A percentile compares a stretch with the other conserved stretches of the same genome.
Conservation (phyloP, 2,797 vertebrate genomes). For the Miichthys miiuy region DNA sequence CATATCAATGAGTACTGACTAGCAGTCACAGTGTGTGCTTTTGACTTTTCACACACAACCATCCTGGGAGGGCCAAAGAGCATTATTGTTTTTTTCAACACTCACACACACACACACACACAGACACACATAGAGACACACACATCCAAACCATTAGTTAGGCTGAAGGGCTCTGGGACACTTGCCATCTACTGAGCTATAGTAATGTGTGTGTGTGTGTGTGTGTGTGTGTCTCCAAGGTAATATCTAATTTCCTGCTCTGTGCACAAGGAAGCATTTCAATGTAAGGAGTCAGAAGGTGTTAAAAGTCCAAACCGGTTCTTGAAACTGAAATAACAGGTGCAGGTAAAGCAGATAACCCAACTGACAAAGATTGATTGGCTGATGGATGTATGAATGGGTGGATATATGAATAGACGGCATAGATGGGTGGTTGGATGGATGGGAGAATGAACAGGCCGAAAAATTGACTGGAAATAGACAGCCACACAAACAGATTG, state of each 20-base stretch:
- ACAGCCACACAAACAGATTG: slow-evolving; percentile 28
- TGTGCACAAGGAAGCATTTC: slow-evolving; percentile 51
- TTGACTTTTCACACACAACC: slow-evolving; percentile 6
- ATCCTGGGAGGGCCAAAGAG: slow-evolving; percentile 24
- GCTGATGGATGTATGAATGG: background rate
- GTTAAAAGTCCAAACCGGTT: slow-evolving; percentile 52
- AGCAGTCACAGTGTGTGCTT: slow-evolving; percentile 5
- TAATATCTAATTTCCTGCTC: slow-evolving; percentile 62
- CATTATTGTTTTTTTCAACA: slow-evolving; percentile 22
- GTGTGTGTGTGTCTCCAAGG: slow-evolving; percentile 23
- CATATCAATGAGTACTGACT: slow-evolving; percentile 42
- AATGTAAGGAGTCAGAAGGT: slow-evolving; percentile 52
- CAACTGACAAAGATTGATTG: background rate
- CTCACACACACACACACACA: slow-evolving; percentile 15
- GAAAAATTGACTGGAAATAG: slow-evolving; percentile 15
- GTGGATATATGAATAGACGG: background rate
- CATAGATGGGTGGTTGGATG: background rate
- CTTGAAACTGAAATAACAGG: slow-evolving; percentile 40
- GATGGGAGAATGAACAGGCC: background rate
- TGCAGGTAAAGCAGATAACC: slow-evolving; percentile 24
- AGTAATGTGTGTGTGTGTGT: slow-evolving; percentile 19
- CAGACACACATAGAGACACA: slow-evolving; percentile 45
- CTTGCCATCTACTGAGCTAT: slow-evolving; percentile 60
- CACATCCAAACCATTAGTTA: slow-evolving; percentile 65
- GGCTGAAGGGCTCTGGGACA: slow-evolving; percentile 71